phyloP scores from a whole-genome alignment of 2,888 invertebrate species.

The Aphodius granarius region DNA sequence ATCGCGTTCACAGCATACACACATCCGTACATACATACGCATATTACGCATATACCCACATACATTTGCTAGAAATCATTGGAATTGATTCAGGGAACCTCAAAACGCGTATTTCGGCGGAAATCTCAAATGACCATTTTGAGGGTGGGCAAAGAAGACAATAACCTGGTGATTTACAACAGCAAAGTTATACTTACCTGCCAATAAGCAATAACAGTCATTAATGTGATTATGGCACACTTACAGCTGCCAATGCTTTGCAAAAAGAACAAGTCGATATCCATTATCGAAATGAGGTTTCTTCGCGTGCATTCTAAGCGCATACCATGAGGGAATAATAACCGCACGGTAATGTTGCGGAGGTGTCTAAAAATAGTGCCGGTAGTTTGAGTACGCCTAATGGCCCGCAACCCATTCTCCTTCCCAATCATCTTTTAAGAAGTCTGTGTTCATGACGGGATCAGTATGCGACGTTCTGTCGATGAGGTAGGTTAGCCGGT shows the following conservation, averaged over 20 bases:
- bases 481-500: neutral
- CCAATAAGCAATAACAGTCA: no score
- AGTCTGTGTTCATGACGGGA: slow-evolving; percentile 7
- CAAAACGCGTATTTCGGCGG: no score
- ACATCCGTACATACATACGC: no score
- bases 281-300: neutral
- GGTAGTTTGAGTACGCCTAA: slow-evolving; percentile 8
- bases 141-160: no score
- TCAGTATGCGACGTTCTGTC: slow-evolving; percentile 7
- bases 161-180: no score
- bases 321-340: neutral
- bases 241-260: neutral
- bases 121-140: no score
- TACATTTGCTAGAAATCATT: no score
- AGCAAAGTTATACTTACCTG: no score
- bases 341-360: neutral
- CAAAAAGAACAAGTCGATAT: neutral
- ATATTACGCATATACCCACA: no score
- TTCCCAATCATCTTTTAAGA: slow-evolving; percentile 11
- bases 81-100: no score
- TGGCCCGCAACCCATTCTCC: slow-evolving; percentile 11
- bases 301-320: neutral
- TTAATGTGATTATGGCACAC: neutral
- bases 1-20: no score
- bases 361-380: slow-evolving; percentile 9